phyloP scores from a whole-genome alignment of 2,888 invertebrate species.

The Drosophila flavopinicola region DNA sequence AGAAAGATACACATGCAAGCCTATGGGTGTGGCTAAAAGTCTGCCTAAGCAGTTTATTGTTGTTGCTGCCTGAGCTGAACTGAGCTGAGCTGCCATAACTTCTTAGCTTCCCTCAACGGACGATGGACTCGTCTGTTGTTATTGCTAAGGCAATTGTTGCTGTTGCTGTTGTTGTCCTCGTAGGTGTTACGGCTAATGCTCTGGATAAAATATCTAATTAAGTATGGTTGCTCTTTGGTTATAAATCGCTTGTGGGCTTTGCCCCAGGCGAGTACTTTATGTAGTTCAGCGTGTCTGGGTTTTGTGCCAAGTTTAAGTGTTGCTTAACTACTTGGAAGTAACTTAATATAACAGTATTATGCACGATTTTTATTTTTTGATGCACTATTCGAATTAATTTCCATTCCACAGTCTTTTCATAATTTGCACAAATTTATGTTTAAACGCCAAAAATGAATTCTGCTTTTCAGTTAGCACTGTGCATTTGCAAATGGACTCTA shows the following conservation, averaged over 20 bases:
- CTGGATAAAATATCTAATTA: slow-evolving; percentile 74
- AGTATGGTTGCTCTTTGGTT: slow-evolving; percentile 41
- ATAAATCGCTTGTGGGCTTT: slow-evolving; percentile 62
- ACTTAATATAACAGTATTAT: neutral
- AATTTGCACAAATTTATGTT: no score
- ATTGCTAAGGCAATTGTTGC: slow-evolving; percentile 11
- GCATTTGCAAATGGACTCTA: neutral
- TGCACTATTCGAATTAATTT: neutral
- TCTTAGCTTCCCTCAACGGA: slow-evolving; percentile 49
- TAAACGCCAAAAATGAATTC: no score
- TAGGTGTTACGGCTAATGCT: slow-evolving; percentile 72
- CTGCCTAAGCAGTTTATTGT: slow-evolving; percentile 7
- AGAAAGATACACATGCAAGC: slow-evolving; percentile 6
- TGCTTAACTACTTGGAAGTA: neutral
- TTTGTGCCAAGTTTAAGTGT: slow-evolving; percentile 10
- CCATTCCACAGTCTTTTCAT: no score
- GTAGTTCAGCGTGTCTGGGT: neutral
- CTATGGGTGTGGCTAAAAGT: slow-evolving; percentile 24
- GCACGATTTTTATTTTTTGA: no score
- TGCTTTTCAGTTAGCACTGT: neutral
- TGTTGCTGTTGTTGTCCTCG: slow-evolving; percentile 33
- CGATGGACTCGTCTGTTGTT: slow-evolving; percentile 22
- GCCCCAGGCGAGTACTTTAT: slow-evolving; percentile 25
- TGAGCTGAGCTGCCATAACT: slow-evolving; percentile 59
- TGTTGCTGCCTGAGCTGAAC: neutral